phyloP scores from a whole-genome alignment of 2,888 invertebrate species.

The Argyresthia goedartella region DNA sequence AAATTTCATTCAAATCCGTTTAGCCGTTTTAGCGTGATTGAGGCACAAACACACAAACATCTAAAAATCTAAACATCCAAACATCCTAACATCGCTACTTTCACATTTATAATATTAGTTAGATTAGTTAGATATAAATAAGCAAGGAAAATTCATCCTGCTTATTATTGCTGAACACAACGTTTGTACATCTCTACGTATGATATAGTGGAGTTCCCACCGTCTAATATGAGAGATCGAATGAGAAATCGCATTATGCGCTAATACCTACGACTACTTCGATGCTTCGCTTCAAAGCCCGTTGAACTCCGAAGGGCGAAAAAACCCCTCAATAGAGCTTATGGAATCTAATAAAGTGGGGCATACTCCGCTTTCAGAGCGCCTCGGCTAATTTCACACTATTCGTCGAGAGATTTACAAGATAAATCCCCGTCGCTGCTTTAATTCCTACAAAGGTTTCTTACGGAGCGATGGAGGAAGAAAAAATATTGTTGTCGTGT shows the following conservation, averaged over 20 bases:
- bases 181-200: no score
- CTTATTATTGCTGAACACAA: no score
- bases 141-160: no score
- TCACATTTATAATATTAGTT: no score
- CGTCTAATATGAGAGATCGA: constrained; percentile 53
- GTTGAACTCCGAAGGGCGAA: constrained; percentile 37
- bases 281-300: constrained; percentile 33
- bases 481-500: neutral
- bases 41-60: no score
- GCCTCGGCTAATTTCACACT: constrained; percentile 42
- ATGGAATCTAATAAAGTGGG: constrained; percentile 66
- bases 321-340: constrained; percentile 61
- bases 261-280: constrained; percentile 51
- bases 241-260: constrained; percentile 59
- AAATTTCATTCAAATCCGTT: no score
- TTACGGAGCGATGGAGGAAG: neutral
- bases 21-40: no score
- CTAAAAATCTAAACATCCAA: no score
- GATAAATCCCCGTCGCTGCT: neutral
- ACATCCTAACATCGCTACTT: no score
- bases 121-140: no score
- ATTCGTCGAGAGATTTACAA: constrained; percentile 9
- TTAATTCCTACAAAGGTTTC: neutral
- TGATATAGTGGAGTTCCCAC: constrained; percentile 40
- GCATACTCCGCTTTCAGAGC: constrained; percentile 41